phyloP scores from a whole-genome alignment of 2,888 invertebrate genomes.

The Galerucella nymphaeae region DNA sequence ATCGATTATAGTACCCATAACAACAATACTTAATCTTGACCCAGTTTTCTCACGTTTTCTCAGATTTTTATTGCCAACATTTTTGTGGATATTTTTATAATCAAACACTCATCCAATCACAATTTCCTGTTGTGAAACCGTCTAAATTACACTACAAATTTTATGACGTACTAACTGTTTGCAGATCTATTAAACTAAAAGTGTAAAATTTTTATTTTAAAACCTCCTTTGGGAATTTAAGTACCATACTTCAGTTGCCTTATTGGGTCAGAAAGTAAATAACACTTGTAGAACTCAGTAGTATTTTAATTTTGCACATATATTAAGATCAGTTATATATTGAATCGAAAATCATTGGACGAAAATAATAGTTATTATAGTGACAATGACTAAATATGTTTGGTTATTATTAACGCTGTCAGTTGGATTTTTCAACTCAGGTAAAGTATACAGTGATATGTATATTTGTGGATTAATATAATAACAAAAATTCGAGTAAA shows the following conservation, averaged over 20 bases:
- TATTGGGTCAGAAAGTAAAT: slow-evolving; percentile 26
- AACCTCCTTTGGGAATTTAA: slow-evolving; percentile 19
- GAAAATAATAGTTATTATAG: neutral
- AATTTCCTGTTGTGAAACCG: slow-evolving; percentile 32
- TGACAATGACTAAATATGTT: slow-evolving; percentile 6
- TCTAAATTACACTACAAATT: slow-evolving; percentile 19
- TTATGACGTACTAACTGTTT: slow-evolving; percentile 26
- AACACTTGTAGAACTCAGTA: slow-evolving; percentile 13
- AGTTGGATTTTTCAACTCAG: slow-evolving; percentile 19
- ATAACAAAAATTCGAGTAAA: no score
- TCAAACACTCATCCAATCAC: slow-evolving; percentile 14
- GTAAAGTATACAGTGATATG: slow-evolving; percentile 3
- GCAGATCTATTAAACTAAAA: slow-evolving; percentile 22
- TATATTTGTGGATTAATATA: neutral
- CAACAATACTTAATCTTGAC: slow-evolving; percentile 27
- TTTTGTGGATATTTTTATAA: slow-evolving; percentile 12
- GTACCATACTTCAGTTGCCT: slow-evolving; percentile 17
- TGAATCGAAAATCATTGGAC: neutral
- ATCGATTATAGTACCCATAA: no score
- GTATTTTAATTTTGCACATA: neutral
- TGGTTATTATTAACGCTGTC: slow-evolving; percentile 1
- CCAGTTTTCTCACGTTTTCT: slow-evolving; percentile 22
- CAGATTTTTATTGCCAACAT: slow-evolving; percentile 12
- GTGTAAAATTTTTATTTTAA: slow-evolving; percentile 30
- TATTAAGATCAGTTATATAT: neutral